Evolutionary conservation across 2,888 invertebrate genomes (phyloP), one percentile per base, ranked within the genome.

Genomic region (Epirrhoe alternata): DNA sequence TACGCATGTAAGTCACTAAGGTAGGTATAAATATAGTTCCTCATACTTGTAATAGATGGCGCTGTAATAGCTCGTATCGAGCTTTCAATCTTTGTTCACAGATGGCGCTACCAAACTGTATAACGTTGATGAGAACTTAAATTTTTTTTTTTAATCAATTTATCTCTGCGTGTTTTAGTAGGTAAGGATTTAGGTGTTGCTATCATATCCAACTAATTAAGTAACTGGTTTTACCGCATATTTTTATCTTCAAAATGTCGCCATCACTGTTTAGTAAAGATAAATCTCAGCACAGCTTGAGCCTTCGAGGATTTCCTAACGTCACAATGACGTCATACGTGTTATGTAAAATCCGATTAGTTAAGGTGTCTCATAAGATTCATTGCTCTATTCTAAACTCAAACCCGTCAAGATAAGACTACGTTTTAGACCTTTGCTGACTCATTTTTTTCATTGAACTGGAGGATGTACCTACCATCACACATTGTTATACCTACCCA

Each of bases 321-420:
- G 70, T 73, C 71, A 72, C 56, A 38, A 64, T 73, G 73, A 74
- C 76, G 76, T 71, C 73, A 74, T 68, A 66, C 52, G 50, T 55
- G 49, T 63, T 70, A 68, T 64, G 63, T 73, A 64, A 70, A 74
- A 76, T 74, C 72, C 74, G 70, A 74, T 75, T 77, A 74, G 56
- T 61, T 6, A 61, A 50, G n/a, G 45, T 16, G 55, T 60, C 7
- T 24, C 24, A 3, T 24, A 47, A 38, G 1, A 16, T 50, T 35
- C 10, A 30, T 35, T 35, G 24, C 0, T 10, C 10, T 38, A 61
- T 54, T 64, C 51, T 49, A 12, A 61, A 35, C 67, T 54, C 60
- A 66, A 54, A 14, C 14, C 30, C 50, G 54, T 50, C 0, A 17
- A 16, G 42, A 50, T 66, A 66, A 31, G 58, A 33, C 35, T 12